Evolutionary conservation across 2,797 vertebrate species (phyloP).

Genomic region (Ciconia nigra): DNA sequence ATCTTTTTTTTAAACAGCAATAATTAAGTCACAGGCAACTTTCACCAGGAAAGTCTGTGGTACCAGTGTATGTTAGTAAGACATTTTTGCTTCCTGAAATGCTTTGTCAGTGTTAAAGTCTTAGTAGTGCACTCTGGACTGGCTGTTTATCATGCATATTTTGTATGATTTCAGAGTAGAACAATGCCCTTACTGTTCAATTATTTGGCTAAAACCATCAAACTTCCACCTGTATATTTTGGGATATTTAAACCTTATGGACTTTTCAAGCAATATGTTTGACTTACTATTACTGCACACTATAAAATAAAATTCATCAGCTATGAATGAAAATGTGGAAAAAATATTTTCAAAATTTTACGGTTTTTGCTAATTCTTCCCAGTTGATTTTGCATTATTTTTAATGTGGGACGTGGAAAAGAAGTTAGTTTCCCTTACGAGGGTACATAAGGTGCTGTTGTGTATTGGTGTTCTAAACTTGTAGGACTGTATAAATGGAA

Average conservation of each 20-base stretch:
- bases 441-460: not conserved
- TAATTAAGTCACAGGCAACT: not conserved
- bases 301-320: not conserved
- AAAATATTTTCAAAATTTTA: not conserved
- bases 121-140: not conserved
- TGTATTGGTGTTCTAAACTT: not conserved
- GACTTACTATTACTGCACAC: not conserved
- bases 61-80: rapidly evolving
- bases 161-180: not conserved
- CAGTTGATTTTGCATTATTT: not conserved
- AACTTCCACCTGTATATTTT: not conserved
- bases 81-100: not conserved
- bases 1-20: not conserved
- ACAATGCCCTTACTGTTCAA: not conserved
- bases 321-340: not conserved
- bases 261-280: not conserved
- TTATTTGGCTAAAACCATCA: not conserved
- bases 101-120: not conserved
- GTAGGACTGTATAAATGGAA: not conserved
- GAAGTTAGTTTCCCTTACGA: not conserved
- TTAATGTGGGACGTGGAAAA: not conserved
- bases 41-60: not conserved
- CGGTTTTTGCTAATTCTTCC: not conserved
- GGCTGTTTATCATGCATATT: not conserved
- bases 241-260: not conserved